Conservation (phyloP, 2,797 vertebrate genomes). For the Scolopax rusticola region DNA sequence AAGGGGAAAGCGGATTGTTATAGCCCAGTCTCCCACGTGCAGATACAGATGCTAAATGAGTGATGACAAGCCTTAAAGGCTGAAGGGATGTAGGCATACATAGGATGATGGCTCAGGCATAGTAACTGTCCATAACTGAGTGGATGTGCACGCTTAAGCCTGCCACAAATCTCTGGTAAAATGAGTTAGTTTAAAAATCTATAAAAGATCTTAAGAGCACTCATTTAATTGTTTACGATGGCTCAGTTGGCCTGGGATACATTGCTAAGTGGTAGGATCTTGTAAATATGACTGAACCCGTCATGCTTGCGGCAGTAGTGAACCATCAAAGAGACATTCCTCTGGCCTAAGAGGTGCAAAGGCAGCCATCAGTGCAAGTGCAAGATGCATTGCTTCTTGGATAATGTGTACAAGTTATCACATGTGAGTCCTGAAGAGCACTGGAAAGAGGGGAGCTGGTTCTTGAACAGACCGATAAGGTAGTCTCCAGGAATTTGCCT, state of each 20-base stretch:
- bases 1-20: not conserved
- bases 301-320: not conserved
- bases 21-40: not conserved
- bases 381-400: not conserved
- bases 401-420: fast-evolving
- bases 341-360: not conserved
- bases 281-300: not conserved
- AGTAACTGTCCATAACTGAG: conserved; percentile 36
- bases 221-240: not conserved
- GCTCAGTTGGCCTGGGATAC: not conserved
- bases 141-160: not conserved
- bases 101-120: conserved; percentile 9
- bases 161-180: conserved; percentile 50
- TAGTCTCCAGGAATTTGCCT: not conserved
- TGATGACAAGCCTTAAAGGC: conserved; percentile 30
- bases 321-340: not conserved
- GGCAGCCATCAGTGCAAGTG: fast-evolving
- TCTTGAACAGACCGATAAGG: not conserved
- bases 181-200: conserved; percentile 41
- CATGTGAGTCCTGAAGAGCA: not conserved
- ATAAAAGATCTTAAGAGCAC: conserved; percentile 36
- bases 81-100: not conserved
- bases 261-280: not conserved
- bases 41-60: not conserved
- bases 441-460: not conserved